Base-by-base conservation (phyloP, 2,113 vertebrate species). In the Datnioides undecimradiatus region DNA sequence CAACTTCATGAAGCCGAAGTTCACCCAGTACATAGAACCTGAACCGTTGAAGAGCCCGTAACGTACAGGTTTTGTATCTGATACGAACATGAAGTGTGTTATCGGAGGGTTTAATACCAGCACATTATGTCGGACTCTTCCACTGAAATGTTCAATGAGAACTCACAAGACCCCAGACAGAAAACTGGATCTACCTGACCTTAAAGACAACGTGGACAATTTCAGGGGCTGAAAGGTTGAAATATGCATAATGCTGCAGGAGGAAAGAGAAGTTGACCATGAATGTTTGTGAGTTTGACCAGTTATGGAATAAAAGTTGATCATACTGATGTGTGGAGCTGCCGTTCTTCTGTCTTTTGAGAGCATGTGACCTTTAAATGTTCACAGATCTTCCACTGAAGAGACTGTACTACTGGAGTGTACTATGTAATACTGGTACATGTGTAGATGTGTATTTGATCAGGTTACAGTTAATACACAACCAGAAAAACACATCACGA, bases 261-360 rank as follows among this genome's bases (percentile, higher is more conserved):
- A 41, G 58, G 34, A 51, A 38, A 33, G 36, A 6, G 43, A 76
- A 60, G 78, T 23, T 7, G 38, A 27, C 7, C 40, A 64, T 86
- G 55, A 86, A 84, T 66, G 60, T 88, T 27, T 79, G 73, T 82
- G 73, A 79, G 62, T 59, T 31, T 74, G 54, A 82, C 57, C 54
- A n/a, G 46, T 73, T 64, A 49, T 46, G 71, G 29, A 93, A 93
- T 92, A 93, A 93, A 91, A 83, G 17, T 40, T 64, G 12, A 68
- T 65, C 46, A 60, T 0, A 2, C 36, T 33, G 17, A 59, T 27
- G 31, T 59, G 43, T 46, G 59, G 58, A 57, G 31, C 6, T 52
- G 38, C 3, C 40, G 11, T 34, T 54, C 5, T 41, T 66, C 52
- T 21, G 41, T 57, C 38, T 38, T 21, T 21, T 19, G 10, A 43